These are phyloP conservation scores for Microcaecilia unicolor DNA, from an alignment of 2,797 vertebrate genomes.

Conservation along the genomic window DNA sequence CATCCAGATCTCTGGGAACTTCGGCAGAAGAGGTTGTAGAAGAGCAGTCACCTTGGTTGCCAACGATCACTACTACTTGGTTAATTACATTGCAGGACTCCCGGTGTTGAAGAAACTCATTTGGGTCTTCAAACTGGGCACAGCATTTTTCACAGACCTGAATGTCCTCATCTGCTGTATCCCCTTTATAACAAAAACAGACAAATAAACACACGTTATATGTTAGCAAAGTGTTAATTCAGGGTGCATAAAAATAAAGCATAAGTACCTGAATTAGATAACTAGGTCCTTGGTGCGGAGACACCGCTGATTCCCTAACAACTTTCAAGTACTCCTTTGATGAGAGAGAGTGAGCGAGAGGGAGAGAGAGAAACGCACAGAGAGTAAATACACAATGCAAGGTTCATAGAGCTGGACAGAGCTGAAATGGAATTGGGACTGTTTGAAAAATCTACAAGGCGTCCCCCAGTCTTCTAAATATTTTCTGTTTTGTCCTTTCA, in stretches of 20 bases:
- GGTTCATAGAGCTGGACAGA: not conserved
- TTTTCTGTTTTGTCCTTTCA: too few species aligned
- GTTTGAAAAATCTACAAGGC: too few species aligned
- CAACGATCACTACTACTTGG: constrained; percentile 44
- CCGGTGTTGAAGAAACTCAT: constrained; percentile 38
- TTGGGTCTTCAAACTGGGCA: constrained; percentile 37
- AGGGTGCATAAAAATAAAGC: too few species aligned
- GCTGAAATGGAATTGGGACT: not conserved
- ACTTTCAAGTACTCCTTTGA: too few species aligned
- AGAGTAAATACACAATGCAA: not conserved
- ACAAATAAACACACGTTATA: not conserved
- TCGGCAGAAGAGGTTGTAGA: too few species aligned
- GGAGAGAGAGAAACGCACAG: not conserved
- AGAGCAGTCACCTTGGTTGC: constrained; percentile 40
- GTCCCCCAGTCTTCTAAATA: too few species aligned
- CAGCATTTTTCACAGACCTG: constrained; percentile 47
- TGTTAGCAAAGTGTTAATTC: too few species aligned
- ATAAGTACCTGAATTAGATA: too few species aligned
- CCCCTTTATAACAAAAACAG: constrained; percentile 23
- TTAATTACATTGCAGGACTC: constrained; percentile 35
- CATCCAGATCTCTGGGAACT: too few species aligned
- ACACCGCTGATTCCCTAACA: too few species aligned
- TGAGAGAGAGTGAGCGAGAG: too few species aligned
- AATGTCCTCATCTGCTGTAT: constrained; percentile 39
- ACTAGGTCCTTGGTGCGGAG: too few species aligned